phyloP scores from a whole-genome alignment of 1,140 invertebrate genomes.

The Zaprionus africanus region DNA sequence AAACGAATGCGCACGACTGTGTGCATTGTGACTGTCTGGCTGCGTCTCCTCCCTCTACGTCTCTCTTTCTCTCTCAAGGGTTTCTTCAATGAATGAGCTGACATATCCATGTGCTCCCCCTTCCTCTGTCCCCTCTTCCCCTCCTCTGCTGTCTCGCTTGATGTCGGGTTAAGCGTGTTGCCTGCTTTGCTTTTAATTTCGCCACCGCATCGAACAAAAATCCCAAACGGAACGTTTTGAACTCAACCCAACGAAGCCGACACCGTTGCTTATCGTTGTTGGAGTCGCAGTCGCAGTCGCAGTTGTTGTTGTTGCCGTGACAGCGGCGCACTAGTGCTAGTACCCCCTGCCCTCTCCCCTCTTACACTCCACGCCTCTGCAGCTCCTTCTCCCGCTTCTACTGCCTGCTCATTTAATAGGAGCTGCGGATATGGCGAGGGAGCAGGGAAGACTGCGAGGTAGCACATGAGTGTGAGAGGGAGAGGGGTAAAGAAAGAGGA shows the following conservation, averaged over 20 bases:
- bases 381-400: neutral
- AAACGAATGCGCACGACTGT: constrained; percentile 41
- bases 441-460: constrained; percentile 1
- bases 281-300: neutral
- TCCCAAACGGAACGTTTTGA: constrained; percentile 57
- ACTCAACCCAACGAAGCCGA: constrained; percentile 53
- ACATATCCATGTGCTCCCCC: constrained; percentile 25
- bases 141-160: constrained; percentile 19
- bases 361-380: constrained; percentile 14
- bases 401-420: constrained; percentile 52
- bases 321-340: constrained; percentile 27
- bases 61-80: constrained; percentile 17
- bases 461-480: neutral
- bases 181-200: constrained; percentile 65
- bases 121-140: too few species aligned
- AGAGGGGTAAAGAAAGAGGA: neutral
- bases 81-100: constrained; percentile 49
- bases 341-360: constrained; percentile 3
- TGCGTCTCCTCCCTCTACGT: constrained; percentile 6
- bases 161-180: constrained; percentile 54
- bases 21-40: constrained; percentile 22
- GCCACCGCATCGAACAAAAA: constrained; percentile 69
- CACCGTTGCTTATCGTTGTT: constrained; percentile 20
- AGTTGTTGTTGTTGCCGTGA: constrained; percentile 31
- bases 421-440: constrained; percentile 45